A percentile compares a stretch with the other conserved stretches of the same genome.
Conservation (phyloP, 2,113 vertebrate species). For the Vombatus ursinus region DNA sequence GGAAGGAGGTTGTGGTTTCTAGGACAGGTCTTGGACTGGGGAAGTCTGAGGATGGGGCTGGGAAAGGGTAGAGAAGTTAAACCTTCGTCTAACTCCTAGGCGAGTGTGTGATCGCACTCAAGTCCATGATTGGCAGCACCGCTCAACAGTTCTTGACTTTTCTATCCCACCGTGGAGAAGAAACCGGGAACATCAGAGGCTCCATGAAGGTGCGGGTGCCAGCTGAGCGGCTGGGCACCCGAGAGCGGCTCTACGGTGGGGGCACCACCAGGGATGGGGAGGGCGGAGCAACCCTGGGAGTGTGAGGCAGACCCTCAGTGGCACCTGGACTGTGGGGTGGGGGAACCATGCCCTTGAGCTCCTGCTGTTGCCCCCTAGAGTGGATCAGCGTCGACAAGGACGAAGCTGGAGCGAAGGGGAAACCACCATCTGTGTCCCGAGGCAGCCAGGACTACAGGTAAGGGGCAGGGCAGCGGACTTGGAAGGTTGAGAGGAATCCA, state of each 20-base stretch:
- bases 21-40: background rate
- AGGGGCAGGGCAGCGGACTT: background rate
- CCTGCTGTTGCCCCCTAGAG: constrained; percentile 81
- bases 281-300: background rate
- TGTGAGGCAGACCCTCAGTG: background rate
- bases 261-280: background rate
- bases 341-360: background rate
- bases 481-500: background rate
- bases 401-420: constrained; percentile 91
- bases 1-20: background rate
- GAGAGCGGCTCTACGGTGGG: constrained; percentile 95
- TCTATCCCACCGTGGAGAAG: constrained; percentile 95
- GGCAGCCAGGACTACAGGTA: constrained; percentile 86
- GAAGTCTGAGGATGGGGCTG: no score
- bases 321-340: background rate
- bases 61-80: background rate
- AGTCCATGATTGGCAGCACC: constrained; percentile 98
- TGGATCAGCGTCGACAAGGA: constrained; percentile 98
- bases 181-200: constrained; percentile 96
- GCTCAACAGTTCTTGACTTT: constrained; percentile 97
- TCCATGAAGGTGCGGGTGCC: constrained; percentile 97
- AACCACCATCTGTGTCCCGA: constrained; percentile 82
- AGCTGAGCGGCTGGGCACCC: constrained; percentile 93
- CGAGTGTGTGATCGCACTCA: constrained; percentile 96
- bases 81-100: constrained; percentile 79